Evolutionary conservation across 35 echinoderm and acorn worm genomes (phyloP).

Genomic region (Amphiura filiformis): DNA sequence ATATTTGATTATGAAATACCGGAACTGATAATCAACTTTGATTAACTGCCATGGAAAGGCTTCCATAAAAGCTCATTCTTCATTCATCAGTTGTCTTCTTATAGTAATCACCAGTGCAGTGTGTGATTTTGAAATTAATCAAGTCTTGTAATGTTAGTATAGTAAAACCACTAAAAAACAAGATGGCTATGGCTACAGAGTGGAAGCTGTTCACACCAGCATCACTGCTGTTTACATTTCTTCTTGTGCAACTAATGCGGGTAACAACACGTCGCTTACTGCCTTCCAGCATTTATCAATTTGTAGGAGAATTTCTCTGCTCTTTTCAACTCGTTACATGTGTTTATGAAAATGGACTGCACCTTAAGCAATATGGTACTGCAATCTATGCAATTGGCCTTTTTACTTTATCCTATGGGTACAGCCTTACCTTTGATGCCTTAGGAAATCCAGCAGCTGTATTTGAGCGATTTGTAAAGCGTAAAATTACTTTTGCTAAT

Average conservation of each 20-base stretch:
- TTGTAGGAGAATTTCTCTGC: constrained; percentile 68
- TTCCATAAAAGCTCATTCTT: too few species aligned
- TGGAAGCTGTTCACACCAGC: background rate
- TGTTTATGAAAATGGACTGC: constrained; percentile 83
- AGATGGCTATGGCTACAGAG: background rate
- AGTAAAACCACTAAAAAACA: background rate
- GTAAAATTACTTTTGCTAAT: constrained; percentile 44
- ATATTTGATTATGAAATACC: too few species aligned
- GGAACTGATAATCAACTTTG: too few species aligned
- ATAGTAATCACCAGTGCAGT: too few species aligned
- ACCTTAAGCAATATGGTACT: constrained; percentile 53
- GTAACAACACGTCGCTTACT: constrained; percentile 19
- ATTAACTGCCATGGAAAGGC: too few species aligned
- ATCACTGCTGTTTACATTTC: constrained; percentile 25
- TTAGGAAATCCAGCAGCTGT: constrained; percentile 73
- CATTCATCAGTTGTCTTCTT: too few species aligned
- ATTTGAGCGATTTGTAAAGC: constrained; percentile 62
- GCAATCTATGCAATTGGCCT: constrained; percentile 55
- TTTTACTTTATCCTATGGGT: constrained; percentile 49
- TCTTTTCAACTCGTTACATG: constrained; percentile 74
- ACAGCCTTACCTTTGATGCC: constrained; percentile 76
- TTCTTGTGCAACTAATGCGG: constrained; percentile 29
- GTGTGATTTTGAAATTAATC: too few species aligned
- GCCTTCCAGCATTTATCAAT: constrained; percentile 49
- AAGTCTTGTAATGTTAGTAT: too few species aligned